Evolutionary conservation across 2,888 invertebrate species (phyloP).

Genomic region (Oscheius sp.): DNA sequence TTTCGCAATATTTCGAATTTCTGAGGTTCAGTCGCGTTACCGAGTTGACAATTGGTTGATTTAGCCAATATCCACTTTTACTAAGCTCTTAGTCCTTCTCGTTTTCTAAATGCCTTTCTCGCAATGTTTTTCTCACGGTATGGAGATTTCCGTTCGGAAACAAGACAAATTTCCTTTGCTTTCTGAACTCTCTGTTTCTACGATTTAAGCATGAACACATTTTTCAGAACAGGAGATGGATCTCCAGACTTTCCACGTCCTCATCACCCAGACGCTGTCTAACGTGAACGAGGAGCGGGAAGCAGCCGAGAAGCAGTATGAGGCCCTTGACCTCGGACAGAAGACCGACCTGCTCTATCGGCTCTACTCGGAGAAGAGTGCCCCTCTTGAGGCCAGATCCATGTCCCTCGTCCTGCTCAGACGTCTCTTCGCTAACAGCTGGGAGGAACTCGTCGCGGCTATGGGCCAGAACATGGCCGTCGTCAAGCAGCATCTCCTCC

Average conservation of each 20-base stretch:
- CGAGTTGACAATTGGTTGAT: too few relatives aligned
- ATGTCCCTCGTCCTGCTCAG: conserved; percentile 94
- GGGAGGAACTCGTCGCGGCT: conserved; percentile 26
- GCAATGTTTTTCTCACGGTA: too few relatives aligned
- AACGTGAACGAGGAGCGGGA: conserved; percentile 32
- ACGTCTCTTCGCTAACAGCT: conserved; percentile 75
- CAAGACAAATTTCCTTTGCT: not conserved
- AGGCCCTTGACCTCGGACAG: conserved; percentile 20
- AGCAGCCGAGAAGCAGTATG: conserved; percentile 38
- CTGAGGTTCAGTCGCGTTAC: too few relatives aligned
- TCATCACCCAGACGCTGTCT: conserved; percentile 25
- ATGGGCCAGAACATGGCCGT: conserved; percentile 5
- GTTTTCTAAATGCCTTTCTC: too few relatives aligned
- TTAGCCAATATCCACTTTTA: too few relatives aligned
- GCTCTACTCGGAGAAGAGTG: conserved; percentile 51
- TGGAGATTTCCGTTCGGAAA: too few relatives aligned
- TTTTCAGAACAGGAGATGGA: conserved; percentile 23
- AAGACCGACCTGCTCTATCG: conserved; percentile 52
- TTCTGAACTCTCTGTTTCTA: not conserved
- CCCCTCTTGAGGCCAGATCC: conserved; percentile 80
- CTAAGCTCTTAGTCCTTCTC: too few relatives aligned
- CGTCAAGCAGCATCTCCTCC: conserved; percentile 38
- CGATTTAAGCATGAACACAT: too few relatives aligned
- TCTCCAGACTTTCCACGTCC: conserved; percentile 29
- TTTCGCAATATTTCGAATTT: too few relatives aligned